A percentile compares a stretch with the other conserved stretches of the same genome.
phyloP scores from a whole-genome alignment of 2,888 invertebrate species.

The Cephus nigrinus region DNA sequence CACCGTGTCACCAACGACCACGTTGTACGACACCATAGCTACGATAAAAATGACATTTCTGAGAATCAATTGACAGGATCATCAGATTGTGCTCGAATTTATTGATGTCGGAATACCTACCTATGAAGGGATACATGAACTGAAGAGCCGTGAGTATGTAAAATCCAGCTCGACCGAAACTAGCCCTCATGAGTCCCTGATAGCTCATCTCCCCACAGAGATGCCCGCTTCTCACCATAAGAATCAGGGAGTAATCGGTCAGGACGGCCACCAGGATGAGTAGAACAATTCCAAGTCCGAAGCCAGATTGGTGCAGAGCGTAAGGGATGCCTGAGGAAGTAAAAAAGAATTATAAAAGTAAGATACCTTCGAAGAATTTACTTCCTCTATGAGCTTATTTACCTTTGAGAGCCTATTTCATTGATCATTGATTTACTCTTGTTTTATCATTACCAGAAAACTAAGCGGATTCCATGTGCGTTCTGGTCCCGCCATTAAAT shows the following conservation, averaged over 20 bases:
- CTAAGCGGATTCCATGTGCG: neutral
- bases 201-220: constrained; percentile 83
- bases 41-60: constrained; percentile 40
- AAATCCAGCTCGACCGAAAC: constrained; percentile 83
- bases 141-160: constrained; percentile 80
- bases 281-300: constrained; percentile 79
- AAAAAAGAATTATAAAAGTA: neutral
- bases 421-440: neutral
- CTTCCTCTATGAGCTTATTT: constrained; percentile 1
- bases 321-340: constrained; percentile 77
- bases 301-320: constrained; percentile 83
- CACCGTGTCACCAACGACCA: constrained; percentile 87
- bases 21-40: constrained; percentile 91
- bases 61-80: neutral
- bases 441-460: no score
- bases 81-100: neutral
- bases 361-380: neutral
- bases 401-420: neutral
- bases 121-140: constrained; percentile 86
- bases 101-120: constrained; percentile 66
- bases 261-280: constrained; percentile 78
- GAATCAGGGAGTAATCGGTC: constrained; percentile 84
- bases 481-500: neutral
- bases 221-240: constrained; percentile 82
- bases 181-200: constrained; percentile 82